Evolutionary conservation across 2,113 vertebrate species (phyloP), one percentile per base, ranked within the genome.

Genomic region (Stigmatopora argus): DNA sequence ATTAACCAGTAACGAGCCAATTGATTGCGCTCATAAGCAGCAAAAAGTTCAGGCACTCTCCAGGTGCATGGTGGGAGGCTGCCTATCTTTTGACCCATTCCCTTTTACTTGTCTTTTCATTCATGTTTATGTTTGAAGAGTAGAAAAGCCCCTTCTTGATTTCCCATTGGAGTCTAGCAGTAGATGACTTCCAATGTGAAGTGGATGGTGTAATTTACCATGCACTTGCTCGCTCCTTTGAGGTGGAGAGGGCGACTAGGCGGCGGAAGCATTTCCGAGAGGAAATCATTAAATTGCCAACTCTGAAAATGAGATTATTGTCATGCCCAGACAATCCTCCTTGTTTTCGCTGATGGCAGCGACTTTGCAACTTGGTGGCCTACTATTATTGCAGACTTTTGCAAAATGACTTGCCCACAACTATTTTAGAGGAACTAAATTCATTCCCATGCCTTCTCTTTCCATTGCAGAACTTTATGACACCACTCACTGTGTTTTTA

Each of bases 381-480:
- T 74, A 72, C 51, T 74, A 72, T 79, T 64, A 48, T 79, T 73
- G 85, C 69, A 63, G 64, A 75, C 21, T 62, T 74, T 74, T 4
- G 1, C 65, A 65, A 78, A 78, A 85, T 80, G 79, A 79, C 73
- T 81, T 82, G 72, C 65, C 67, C 75, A 17, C 73, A 78, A 62
- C 23, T 23, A 52, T 62, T 74, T 65, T 13, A 3, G 58, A 70
- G 69, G 65, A 71, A 75, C 59, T 8, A 74, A 64, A 26, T 21
- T 72, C 56, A 72, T 55, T 78, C 67, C 48, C 62, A 67, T 5
- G 41, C 52, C 10, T 53, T 72, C 81, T 83, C 11, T 89, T 66
- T 83, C 60, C 72, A 82, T 79, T 58, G 46, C 89, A 99, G 97
- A 94, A 93, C 87, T 99, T 99, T 78, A 95, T 99, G 94, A 89